Conservation (phyloP, 1,140 invertebrate genomes). For the Hirudo medicinalis region DNA sequence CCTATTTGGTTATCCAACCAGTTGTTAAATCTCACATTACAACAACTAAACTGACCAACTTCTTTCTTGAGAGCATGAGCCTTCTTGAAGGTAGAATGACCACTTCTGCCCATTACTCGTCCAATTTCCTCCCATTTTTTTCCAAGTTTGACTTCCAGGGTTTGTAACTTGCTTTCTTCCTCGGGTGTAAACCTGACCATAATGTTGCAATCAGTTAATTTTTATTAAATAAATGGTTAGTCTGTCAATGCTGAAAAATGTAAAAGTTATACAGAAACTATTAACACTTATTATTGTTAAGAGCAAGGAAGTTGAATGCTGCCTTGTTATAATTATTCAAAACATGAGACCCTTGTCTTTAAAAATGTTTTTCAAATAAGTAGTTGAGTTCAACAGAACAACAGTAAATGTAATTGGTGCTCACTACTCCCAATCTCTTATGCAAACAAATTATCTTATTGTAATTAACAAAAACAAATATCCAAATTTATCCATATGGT, state of each 20-base stretch:
- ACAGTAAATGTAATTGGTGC: not conserved
- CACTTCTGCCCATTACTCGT: not conserved
- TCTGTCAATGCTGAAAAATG: not conserved
- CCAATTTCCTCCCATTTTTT: not conserved
- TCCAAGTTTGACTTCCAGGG: not conserved
- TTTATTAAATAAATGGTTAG: not conserved
- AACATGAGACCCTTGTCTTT: not conserved
- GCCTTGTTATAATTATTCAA: too few species aligned
- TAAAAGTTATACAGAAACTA: not conserved
- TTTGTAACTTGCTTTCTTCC: not conserved
- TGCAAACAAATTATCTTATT: too few species aligned
- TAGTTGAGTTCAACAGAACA: not conserved
- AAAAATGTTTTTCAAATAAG: not conserved
- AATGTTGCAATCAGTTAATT: not conserved
- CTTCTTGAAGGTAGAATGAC: not conserved
- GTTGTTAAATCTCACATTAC: too few species aligned
- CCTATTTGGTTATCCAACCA: not conserved
- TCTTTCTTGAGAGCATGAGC: not conserved
- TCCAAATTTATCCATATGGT: too few species aligned
- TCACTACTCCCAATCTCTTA: too few species aligned
- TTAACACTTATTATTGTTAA: not conserved
- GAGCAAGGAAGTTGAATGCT: too few species aligned
- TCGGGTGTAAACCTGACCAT: not conserved
- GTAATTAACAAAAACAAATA: too few species aligned
- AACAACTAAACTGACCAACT: not conserved